Evolutionary conservation across 1,140 invertebrate genomes (phyloP).

Genomic region (Cryptotermes secundus): DNA sequence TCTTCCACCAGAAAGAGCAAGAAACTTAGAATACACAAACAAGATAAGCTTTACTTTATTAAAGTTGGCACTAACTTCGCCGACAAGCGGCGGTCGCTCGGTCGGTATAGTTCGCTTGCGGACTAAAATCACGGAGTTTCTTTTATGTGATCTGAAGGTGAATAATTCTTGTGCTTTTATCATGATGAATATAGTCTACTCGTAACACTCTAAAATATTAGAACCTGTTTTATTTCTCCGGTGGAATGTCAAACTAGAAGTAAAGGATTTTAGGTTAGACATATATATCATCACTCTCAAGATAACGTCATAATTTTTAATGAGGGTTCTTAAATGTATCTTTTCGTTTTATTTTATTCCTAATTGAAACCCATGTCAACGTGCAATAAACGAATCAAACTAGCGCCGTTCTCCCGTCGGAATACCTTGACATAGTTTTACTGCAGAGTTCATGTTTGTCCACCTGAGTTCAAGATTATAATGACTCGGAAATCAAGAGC

Average conservation of each 20-base stretch:
- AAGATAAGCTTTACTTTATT: not conserved
- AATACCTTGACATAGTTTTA: not conserved
- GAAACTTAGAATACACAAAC: not conserved
- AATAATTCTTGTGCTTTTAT: no score
- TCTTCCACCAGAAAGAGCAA: no score
- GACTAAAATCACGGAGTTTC: no score
- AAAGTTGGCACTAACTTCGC: no score
- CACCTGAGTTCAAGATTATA: not conserved
- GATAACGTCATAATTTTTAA: not conserved
- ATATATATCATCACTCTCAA: not conserved
- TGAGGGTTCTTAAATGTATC: not conserved
- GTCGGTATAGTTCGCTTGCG: no score
- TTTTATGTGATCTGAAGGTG: not conserved
- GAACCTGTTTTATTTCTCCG: not conserved
- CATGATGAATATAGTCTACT: no score
- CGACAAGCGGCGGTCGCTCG: no score
- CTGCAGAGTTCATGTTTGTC: not conserved
- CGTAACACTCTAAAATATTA: not conserved
- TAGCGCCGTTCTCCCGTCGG: not conserved
- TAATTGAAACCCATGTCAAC: not conserved
- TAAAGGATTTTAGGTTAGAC: not conserved
- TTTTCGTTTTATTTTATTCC: not conserved
- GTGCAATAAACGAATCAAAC: not conserved
- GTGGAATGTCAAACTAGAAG: not conserved
- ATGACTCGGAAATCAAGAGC: not conserved